Conservation (phyloP, 2,113 vertebrate genomes). For the Hiodon alosoides region DNA sequence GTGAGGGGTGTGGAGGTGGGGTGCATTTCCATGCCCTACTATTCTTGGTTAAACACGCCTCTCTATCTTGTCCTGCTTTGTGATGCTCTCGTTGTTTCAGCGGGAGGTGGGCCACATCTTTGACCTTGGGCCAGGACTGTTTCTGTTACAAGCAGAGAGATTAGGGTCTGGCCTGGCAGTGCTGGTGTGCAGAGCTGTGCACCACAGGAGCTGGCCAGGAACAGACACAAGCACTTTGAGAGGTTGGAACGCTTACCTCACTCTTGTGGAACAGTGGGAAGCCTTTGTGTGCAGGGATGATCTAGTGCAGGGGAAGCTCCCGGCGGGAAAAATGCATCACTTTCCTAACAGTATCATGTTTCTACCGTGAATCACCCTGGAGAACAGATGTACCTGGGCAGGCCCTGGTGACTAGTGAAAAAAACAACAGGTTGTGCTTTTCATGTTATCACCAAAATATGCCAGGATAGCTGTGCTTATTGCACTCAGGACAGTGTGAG, state of each 20-base stretch:
- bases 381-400: slow-evolving; percentile 14
- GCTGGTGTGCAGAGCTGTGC: neutral
- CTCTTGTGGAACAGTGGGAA: neutral
- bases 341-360: slow-evolving; percentile 37
- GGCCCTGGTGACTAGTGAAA: neutral
- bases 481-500: neutral
- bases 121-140: slow-evolving; percentile 29
- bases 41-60: slow-evolving; percentile 15
- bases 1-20: slow-evolving; percentile 37
- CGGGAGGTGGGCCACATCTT: slow-evolving; percentile 17
- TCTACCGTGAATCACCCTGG: slow-evolving; percentile 33
- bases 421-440: slow-evolving; percentile 32
- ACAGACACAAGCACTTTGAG: no score
- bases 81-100: slow-evolving; percentile 30
- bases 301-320: neutral
- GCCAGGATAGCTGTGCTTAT: neutral
- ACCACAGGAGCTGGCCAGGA: neutral
- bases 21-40: slow-evolving; percentile 14
- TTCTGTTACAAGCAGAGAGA: slow-evolving; percentile 14
- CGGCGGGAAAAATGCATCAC: slow-evolving; percentile 48
- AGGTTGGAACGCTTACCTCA: neutral
- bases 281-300: neutral
- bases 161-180: slow-evolving; percentile 17
- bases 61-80: slow-evolving; percentile 18
- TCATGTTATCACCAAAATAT: slow-evolving; percentile 17